A percentile compares a stretch with the other conserved stretches of the same genome.
phyloP scores from a whole-genome alignment of 2,888 invertebrate species.

The Leptura quadrifasciata region DNA sequence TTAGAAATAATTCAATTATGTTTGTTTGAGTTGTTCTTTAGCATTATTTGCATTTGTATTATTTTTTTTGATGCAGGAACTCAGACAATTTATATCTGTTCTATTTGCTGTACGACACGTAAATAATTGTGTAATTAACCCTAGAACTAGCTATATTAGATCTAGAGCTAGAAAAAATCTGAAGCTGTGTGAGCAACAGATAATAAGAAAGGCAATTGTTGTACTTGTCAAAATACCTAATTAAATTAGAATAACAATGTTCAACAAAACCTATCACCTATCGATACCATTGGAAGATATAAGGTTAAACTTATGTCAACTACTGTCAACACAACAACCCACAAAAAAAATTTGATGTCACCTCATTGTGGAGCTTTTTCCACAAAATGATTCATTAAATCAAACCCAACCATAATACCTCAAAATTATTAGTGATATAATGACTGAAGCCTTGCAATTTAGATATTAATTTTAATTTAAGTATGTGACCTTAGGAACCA shows the following conservation, averaged over 20 bases:
- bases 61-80: not conserved
- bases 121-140: too few relatives aligned
- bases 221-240: too few relatives aligned
- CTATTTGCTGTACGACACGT: too few relatives aligned
- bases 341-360: not conserved
- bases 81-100: not conserved
- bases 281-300: not conserved
- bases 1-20: not conserved
- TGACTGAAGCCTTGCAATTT: not conserved
- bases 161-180: too few relatives aligned
- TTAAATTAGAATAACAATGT: not conserved
- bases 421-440: not conserved
- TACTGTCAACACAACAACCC: not conserved
- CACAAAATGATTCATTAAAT: not conserved
- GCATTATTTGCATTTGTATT: not conserved
- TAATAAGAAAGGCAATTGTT: too few relatives aligned
- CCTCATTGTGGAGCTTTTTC: not conserved
- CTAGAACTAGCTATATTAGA: too few relatives aligned
- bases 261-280: not conserved
- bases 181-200: too few relatives aligned
- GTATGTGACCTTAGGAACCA: constrained; percentile 17
- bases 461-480: not conserved
- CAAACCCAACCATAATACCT: not conserved
- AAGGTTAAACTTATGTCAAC: not conserved
- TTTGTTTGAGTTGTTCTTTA: not conserved